These are phyloP conservation scores for Spilosoma lubricipeda DNA, from an alignment of 2,888 invertebrate species.

Conservation along the genomic window DNA sequence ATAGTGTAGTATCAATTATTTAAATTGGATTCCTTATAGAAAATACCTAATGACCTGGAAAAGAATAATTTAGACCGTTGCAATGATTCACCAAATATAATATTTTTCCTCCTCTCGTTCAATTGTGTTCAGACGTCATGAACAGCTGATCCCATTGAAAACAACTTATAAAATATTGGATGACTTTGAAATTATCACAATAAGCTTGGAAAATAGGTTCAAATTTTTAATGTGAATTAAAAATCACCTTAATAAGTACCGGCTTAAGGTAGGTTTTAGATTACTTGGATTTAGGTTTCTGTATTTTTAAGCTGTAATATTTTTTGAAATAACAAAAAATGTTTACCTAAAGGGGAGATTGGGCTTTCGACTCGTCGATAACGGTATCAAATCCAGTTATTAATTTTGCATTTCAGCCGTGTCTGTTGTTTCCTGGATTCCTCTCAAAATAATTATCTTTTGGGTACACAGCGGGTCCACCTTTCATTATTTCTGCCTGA, in stretches of 20 bases:
- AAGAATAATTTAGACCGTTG: slow-evolving; percentile 14
- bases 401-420: slow-evolving; percentile 51
- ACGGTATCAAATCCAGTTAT: slow-evolving; percentile 54
- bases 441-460: slow-evolving; percentile 35
- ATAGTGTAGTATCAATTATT: neutral
- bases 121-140: slow-evolving; percentile 38
- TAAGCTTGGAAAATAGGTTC: slow-evolving; percentile 36
- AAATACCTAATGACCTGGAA: neutral
- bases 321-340: slow-evolving; percentile 48
- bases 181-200: slow-evolving; percentile 53
- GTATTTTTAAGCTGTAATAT: slow-evolving; percentile 34
- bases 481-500: slow-evolving; percentile 11
- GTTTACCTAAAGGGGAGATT: slow-evolving; percentile 45
- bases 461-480: slow-evolving; percentile 13
- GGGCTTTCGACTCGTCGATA: slow-evolving; percentile 38
- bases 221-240: slow-evolving; percentile 15
- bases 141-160: slow-evolving; percentile 47
- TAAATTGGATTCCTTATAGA: neutral
- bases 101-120: slow-evolving; percentile 22
- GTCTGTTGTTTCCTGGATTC: slow-evolving; percentile 28
- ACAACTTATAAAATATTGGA: slow-evolving; percentile 48
- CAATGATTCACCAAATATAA: slow-evolving; percentile 20
- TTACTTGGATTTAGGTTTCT: neutral
- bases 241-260: slow-evolving; percentile 9
- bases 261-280: slow-evolving; percentile 26